These are phyloP conservation scores for Syrrhaptes paradoxus DNA, from an alignment of 2,113 vertebrate genomes.

Conservation along the genomic window DNA sequence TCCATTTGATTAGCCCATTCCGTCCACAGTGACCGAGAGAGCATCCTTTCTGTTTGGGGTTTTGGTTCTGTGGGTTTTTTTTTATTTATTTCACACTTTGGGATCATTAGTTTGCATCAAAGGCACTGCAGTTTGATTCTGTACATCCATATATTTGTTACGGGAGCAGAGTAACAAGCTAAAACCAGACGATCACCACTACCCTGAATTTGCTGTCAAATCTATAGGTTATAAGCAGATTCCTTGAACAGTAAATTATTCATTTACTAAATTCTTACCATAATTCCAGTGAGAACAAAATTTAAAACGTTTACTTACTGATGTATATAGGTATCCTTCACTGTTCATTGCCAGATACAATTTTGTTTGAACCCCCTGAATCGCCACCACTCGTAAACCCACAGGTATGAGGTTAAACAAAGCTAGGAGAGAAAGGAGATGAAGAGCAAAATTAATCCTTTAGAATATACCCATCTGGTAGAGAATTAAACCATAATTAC, in stretches of 20 bases:
- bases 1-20: not conserved
- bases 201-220: not conserved
- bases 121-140: not conserved
- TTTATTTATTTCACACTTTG: not conserved
- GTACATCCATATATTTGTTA: not conserved
- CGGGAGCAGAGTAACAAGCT: not conserved
- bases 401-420: constrained; percentile 99
- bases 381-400: constrained; percentile 98
- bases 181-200: not conserved
- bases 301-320: constrained; percentile 82
- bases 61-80: not conserved
- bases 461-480: not conserved
- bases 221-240: not conserved
- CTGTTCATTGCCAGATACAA: constrained; percentile 99
- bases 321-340: constrained; percentile 96
- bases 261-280: not conserved
- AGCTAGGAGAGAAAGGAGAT: constrained; percentile 77
- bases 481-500: not conserved
- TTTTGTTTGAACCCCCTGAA: constrained; percentile 98
- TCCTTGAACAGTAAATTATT: not conserved
- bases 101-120: not conserved
- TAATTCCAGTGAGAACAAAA: not conserved
- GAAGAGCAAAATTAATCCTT: constrained; percentile 33
- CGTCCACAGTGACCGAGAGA: not conserved
- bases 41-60: not conserved